Percentiles rank a stretch among this genome's conserved stretches.
Conservation (phyloP, 2,888 invertebrate species). For the Syrphus vitripennis region DNA sequence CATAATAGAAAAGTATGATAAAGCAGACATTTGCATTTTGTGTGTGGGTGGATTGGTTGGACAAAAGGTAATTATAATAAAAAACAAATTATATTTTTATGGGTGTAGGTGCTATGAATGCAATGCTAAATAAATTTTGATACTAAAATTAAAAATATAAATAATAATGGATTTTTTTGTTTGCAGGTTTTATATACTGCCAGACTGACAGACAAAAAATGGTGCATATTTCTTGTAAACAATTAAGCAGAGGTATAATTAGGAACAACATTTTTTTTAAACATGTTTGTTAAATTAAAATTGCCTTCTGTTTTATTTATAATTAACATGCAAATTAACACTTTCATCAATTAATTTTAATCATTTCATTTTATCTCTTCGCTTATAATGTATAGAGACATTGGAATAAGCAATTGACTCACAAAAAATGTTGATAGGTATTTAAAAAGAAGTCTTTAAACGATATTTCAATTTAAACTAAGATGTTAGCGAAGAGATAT, state of each 20-base stretch:
- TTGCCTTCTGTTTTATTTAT: background rate
- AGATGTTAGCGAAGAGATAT: background rate
- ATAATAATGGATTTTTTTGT: background rate
- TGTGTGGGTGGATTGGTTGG: background rate
- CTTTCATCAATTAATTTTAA: slow-evolving; percentile 22
- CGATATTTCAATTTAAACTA: background rate
- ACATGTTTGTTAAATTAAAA: background rate
- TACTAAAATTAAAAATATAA: background rate
- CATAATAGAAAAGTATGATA: background rate
- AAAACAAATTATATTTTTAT: background rate
- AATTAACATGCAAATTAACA: slow-evolving; percentile 6
- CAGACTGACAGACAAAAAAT: no score
- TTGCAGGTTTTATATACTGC: background rate
- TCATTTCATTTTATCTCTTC: background rate
- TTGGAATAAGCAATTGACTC: slow-evolving; percentile 8
- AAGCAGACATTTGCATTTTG: slow-evolving; percentile 6
- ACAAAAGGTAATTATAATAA: background rate
- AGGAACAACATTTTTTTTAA: background rate
- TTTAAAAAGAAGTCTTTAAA: background rate
- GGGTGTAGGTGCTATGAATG: background rate
- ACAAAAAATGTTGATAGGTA: background rate
- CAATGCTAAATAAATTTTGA: background rate
- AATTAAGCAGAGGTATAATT: background rate
- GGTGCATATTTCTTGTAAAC: background rate
- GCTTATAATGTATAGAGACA: no score